These are phyloP conservation scores for Orientallactaga bullata DNA, from an alignment of 2,113 vertebrate genomes.

Conservation along the genomic window DNA sequence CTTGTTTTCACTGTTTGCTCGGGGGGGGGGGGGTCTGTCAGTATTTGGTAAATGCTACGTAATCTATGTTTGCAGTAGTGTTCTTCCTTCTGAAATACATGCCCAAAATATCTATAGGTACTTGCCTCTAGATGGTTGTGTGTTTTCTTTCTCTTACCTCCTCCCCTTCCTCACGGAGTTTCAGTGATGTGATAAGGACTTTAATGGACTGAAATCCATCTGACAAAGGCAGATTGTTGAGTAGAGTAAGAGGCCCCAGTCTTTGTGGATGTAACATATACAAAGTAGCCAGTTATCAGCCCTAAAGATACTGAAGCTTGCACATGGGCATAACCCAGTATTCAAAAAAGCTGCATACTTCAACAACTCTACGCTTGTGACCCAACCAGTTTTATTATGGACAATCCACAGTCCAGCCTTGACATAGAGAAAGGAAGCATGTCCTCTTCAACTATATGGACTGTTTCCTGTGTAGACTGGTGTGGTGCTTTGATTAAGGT, in stretches of 20 bases:
- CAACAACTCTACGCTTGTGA: not conserved
- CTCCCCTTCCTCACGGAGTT: rapidly evolving
- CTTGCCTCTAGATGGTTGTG: not conserved
- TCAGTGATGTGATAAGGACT: not conserved
- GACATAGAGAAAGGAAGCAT: not conserved
- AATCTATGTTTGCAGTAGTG: not conserved
- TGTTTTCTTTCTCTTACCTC: not conserved
- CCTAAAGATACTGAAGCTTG: not conserved
- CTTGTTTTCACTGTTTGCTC: not conserved
- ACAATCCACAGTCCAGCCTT: not conserved
- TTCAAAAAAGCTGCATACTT: not conserved
- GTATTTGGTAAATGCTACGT: not conserved
- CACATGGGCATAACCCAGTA: no score
- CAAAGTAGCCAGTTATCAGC: not conserved
- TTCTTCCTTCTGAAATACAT: not conserved
- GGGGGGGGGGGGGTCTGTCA: not conserved
- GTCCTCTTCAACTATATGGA: not conserved
- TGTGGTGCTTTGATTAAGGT: no score
- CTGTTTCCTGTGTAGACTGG: not conserved
- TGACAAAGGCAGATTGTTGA: not conserved
- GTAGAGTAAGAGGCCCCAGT: no score
- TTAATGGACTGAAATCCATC: not conserved
- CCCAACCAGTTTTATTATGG: not conserved
- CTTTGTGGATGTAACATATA: not conserved
- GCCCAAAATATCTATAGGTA: not conserved